Conservation (phyloP, 2,113 vertebrate species). For the Neogobius melanostomus region DNA sequence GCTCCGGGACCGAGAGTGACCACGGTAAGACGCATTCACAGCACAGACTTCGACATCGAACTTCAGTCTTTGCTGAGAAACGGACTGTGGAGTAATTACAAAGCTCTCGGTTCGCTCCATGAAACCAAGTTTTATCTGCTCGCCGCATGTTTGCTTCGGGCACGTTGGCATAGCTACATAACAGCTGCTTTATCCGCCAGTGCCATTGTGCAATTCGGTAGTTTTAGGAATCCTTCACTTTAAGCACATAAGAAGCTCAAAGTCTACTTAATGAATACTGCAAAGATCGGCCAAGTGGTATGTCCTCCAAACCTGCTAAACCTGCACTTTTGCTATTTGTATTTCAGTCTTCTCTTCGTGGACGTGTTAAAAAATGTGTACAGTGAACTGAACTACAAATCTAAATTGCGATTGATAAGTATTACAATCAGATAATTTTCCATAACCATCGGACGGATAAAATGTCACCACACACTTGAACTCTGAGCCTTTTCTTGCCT, state of each 20-base stretch:
- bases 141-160: not conserved
- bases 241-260: not conserved
- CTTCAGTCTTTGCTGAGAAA: not conserved
- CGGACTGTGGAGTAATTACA: conserved; percentile 3
- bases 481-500: not conserved
- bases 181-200: too few relatives aligned
- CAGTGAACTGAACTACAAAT: too few relatives aligned
- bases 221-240: not conserved
- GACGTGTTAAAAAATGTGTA: too few relatives aligned
- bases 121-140: not conserved
- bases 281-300: not conserved
- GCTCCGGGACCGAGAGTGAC: conserved; percentile 96
- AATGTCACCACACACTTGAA: not conserved
- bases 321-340: too few relatives aligned
- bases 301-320: too few relatives aligned
- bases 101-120: not conserved
- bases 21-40: conserved; percentile 81
- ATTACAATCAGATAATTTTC: too few relatives aligned
- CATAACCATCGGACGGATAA: not conserved
- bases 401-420: too few relatives aligned
- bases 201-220: not conserved
- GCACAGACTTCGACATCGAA: not conserved
- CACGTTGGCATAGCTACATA: not conserved
- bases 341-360: too few relatives aligned
- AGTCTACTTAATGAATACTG: not conserved